Conservation (phyloP, 2,888 invertebrate genomes). For the Sipha maydis region DNA sequence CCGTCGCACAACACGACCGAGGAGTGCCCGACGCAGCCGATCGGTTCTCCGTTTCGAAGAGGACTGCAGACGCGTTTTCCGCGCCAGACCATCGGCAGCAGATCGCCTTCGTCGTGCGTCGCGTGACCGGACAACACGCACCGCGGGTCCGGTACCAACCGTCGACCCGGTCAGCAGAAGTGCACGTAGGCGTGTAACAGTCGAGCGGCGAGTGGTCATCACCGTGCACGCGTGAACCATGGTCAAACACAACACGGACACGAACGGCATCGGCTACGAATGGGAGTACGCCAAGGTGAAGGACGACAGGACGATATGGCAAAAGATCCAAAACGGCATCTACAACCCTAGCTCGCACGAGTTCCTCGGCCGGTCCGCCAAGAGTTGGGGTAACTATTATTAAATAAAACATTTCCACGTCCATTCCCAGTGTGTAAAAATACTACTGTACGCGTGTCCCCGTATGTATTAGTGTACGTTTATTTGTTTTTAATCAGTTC, state of each 20-base stretch:
- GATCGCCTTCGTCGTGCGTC: background rate
- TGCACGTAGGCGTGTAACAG: background rate
- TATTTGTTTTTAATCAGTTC: no score
- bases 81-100: background rate
- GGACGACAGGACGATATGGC: slow-evolving; percentile 65
- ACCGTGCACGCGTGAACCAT: background rate
- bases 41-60: no score
- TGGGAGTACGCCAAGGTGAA: slow-evolving; percentile 65
- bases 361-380: slow-evolving; percentile 70
- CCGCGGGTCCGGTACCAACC: background rate
- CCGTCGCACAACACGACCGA: background rate
- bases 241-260: slow-evolving; percentile 62
- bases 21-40: background rate
- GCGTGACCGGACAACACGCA: no score
- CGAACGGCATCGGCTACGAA: slow-evolving; percentile 65
- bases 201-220: background rate
- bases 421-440: no score
- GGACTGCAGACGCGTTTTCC: background rate
- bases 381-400: slow-evolving; percentile 70
- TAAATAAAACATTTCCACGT: no score
- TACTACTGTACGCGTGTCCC: no score
- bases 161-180: background rate
- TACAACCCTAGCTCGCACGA: slow-evolving; percentile 70
- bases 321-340: slow-evolving; percentile 66
- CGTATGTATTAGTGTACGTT: no score